phyloP scores from a whole-genome alignment of 2,888 invertebrate genomes.

The Poecilus cupreus region DNA sequence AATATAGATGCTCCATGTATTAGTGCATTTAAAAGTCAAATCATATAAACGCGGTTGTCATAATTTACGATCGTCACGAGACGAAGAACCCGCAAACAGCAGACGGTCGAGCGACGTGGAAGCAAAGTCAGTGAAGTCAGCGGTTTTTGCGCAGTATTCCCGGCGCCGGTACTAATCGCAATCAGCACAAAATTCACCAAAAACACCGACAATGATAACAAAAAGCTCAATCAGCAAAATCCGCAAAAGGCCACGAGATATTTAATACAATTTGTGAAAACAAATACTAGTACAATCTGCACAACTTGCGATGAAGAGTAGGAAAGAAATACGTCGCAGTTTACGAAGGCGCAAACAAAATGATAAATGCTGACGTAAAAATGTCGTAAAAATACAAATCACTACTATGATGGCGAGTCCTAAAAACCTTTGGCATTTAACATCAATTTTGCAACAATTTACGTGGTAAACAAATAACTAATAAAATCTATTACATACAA shows the following conservation, averaged over 20 bases:
- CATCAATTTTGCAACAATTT: slow-evolving; percentile 25
- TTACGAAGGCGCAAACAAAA: too few species aligned
- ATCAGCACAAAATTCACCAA: not conserved
- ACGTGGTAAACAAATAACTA: not conserved
- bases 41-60: too few species aligned
- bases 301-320: not conserved
- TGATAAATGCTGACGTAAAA: too few species aligned
- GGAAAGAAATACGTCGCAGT: not conserved
- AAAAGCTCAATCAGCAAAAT: not conserved
- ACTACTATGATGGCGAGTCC: not conserved
- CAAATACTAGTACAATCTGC: not conserved
- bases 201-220: not conserved
- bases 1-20: too few species aligned
- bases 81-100: not conserved
- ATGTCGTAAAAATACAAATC: not conserved
- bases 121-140: slow-evolving; percentile 16
- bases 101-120: not conserved
- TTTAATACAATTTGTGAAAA: not conserved
- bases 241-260: not conserved
- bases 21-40: too few species aligned
- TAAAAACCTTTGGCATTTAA: slow-evolving; percentile 19
- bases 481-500: slow-evolving; percentile 16
- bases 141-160: slow-evolving; percentile 17
- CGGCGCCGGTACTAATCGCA: not conserved
- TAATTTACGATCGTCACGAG: too few species aligned